Evolutionary conservation across 2,113 vertebrate species (phyloP).

Genomic region (Aspidoscelis tigris): DNA sequence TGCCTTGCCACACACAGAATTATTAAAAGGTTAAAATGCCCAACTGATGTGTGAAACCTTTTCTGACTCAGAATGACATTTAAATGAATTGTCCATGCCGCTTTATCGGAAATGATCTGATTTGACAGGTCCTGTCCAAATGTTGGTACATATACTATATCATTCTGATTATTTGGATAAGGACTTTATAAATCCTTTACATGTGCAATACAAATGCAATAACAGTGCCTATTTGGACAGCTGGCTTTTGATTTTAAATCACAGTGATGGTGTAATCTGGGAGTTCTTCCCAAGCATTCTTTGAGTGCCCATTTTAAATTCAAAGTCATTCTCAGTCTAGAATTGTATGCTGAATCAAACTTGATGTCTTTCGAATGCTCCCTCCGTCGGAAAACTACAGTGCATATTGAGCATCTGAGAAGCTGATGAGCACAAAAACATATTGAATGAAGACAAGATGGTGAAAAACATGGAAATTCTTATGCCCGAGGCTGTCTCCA

Average conservation of each 20-base stretch:
- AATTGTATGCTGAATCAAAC: slow-evolving; percentile 27
- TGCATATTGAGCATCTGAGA: background rate
- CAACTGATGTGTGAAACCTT: slow-evolving; percentile 22
- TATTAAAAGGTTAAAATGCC: slow-evolving; percentile 33
- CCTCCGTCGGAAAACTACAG: slow-evolving; percentile 25
- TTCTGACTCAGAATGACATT: slow-evolving; percentile 21
- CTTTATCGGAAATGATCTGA: background rate
- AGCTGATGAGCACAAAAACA: background rate
- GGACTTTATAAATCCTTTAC: background rate
- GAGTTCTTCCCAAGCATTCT: background rate
- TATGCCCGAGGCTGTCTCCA: background rate
- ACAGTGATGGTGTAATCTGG: background rate
- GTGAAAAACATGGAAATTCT: slow-evolving; percentile 4
- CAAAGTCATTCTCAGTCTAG: background rate
- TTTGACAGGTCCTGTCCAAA: background rate
- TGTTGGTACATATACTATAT: background rate
- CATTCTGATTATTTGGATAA: slow-evolving; percentile 7
- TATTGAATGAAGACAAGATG: background rate
- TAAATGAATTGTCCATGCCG: slow-evolving; percentile 14
- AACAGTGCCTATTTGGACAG: background rate
- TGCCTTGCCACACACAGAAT: slow-evolving; percentile 33
- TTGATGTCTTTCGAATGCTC: slow-evolving; percentile 1
- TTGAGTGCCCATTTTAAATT: slow-evolving; percentile 19
- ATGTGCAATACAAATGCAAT: background rate
- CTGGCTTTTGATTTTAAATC: background rate